Evolutionary conservation across 2,113 vertebrate genomes (phyloP).

Genomic region (Entomyzon cyanotis): DNA sequence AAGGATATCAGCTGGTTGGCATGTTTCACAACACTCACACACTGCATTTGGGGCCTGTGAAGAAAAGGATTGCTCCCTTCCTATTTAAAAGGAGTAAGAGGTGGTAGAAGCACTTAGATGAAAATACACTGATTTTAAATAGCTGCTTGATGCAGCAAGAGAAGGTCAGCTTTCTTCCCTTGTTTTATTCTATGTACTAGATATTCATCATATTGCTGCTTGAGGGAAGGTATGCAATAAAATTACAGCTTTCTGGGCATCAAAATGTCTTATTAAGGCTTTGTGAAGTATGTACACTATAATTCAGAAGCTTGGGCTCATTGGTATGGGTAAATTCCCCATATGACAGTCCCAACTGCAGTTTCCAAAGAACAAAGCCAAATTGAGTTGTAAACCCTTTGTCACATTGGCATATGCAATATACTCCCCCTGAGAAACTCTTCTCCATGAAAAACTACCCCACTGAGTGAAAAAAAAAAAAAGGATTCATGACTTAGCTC

Average conservation of each 20-base stretch:
- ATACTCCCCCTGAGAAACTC: background rate
- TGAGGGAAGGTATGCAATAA: background rate
- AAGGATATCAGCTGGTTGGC: background rate
- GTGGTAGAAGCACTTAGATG: background rate
- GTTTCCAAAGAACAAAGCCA: background rate
- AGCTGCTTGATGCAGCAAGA: background rate
- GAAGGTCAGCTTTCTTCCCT: background rate
- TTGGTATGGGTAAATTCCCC: background rate
- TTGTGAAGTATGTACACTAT: background rate
- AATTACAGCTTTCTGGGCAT: background rate
- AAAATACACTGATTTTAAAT: background rate
- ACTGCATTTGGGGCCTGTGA: background rate
- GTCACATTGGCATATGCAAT: background rate
- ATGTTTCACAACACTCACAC: background rate
- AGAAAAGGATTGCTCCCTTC: background rate
- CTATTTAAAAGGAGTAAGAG: background rate
- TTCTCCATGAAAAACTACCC: background rate
- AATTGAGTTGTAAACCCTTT: background rate
- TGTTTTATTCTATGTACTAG: background rate
- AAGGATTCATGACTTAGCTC: background rate
- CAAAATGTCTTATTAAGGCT: background rate
- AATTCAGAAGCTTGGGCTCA: background rate
- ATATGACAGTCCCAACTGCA: background rate
- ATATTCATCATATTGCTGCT: background rate
- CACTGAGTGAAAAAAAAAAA: fast-evolving